These are phyloP conservation scores for Semotilus atromaculatus DNA, from an alignment of 2,797 vertebrate genomes.

Conservation along the genomic window DNA sequence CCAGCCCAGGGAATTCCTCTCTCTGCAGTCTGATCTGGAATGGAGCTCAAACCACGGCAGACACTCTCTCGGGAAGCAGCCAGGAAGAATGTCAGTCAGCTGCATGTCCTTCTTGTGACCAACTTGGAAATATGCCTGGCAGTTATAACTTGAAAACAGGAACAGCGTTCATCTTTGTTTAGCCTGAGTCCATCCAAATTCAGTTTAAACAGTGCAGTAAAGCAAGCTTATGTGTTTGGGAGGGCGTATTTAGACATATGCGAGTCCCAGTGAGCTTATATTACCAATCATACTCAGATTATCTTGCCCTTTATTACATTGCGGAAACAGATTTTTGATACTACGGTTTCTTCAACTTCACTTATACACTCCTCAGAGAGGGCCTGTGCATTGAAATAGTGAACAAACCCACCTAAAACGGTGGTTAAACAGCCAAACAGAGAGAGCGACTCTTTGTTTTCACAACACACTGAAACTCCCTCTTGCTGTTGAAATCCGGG, in stretches of 20 bases:
- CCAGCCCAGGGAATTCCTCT: slow-evolving; percentile 64
- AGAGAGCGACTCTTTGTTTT: slow-evolving; percentile 49
- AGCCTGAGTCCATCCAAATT: neutral
- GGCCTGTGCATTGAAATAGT: slow-evolving; percentile 1
- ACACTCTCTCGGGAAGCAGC: slow-evolving; percentile 44
- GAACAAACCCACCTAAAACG: slow-evolving; percentile 20
- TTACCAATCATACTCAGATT: neutral
- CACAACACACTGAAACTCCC: slow-evolving; percentile 57
- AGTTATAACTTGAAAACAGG: slow-evolving; percentile 25
- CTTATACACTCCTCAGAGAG: neutral
- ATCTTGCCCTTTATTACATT: neutral
- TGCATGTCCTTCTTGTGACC: slow-evolving; percentile 41
- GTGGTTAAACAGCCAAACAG: slow-evolving; percentile 36
- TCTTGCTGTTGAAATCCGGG: slow-evolving; percentile 62
- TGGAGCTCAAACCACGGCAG: slow-evolving; percentile 12
- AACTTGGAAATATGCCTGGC: slow-evolving; percentile 12
- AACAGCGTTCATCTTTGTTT: slow-evolving; percentile 19
- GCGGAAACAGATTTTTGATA: neutral
- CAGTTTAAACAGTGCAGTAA: neutral
- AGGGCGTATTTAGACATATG: neutral
- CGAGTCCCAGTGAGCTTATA: slow-evolving; percentile 7
- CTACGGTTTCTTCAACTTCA: neutral
- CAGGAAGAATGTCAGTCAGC: slow-evolving; percentile 45
- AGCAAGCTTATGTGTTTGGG: neutral
- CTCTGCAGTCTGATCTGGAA: slow-evolving; percentile 53